Percentiles rank a stretch among this genome's conserved stretches.
phyloP scores from a whole-genome alignment of 2,797 vertebrate genomes.

The Alcedo quadribrachys region DNA sequence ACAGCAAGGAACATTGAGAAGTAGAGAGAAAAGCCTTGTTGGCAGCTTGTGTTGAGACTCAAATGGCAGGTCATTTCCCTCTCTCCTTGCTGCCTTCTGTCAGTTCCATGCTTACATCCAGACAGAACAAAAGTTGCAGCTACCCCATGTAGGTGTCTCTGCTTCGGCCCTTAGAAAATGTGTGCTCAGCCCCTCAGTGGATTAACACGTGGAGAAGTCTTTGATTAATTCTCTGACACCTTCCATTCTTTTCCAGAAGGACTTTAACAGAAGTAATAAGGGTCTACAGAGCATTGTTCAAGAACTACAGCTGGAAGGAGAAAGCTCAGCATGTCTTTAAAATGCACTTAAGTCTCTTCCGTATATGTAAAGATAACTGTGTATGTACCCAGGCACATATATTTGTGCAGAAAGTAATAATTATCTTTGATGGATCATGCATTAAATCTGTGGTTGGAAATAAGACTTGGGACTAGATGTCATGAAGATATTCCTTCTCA shows the following conservation, averaged over 20 bases:
- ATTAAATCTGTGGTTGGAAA: not conserved
- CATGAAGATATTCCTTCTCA: not conserved
- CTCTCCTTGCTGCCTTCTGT: not conserved
- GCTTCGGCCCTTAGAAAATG: not conserved
- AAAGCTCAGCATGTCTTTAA: not conserved
- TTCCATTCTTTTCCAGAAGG: not conserved
- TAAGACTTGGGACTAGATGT: not conserved
- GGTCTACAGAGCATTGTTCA: not conserved
- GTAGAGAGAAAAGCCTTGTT: not conserved
- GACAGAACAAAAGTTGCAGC: not conserved
- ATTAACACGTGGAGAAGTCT: not conserved
- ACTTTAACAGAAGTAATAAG: not conserved
- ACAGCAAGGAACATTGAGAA: fast-evolving
- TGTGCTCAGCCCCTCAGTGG: not conserved
- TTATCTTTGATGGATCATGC: not conserved
- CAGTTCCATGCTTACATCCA: not conserved
- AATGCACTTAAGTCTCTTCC: not conserved
- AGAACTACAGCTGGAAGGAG: not conserved
- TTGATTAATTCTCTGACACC: not conserved
- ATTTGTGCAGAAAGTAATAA: not conserved
- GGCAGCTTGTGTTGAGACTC: not conserved
- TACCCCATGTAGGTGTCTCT: not conserved
- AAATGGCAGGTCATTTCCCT: not conserved
- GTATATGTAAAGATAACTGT: not conserved
- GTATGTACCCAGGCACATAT: not conserved